Evolutionary conservation across 1,140 invertebrate species (phyloP), one percentile per base, ranked within the genome.

Genomic region (Saccostrea glomerata): DNA sequence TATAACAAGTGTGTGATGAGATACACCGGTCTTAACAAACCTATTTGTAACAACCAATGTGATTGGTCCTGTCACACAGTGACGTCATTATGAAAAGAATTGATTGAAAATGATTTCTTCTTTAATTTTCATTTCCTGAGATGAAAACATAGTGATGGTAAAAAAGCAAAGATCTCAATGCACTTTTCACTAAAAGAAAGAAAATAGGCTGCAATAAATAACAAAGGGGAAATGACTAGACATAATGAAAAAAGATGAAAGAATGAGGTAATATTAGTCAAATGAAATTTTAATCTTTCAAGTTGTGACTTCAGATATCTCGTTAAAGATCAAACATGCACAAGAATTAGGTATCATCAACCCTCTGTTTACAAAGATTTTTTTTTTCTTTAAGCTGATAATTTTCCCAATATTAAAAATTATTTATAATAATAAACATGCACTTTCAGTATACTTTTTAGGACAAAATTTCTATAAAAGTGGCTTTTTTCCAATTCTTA

Each of bases 31-130:
- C 47, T 47, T 86, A 23, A 66, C 17, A 55, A 58, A 82, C 54
- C 63, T 82, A 58, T 17, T 55, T 55, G 36, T 84, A 84, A 84
- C 82, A 84, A 56, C 82, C 40, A 84, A 55, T 84, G 40, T 56
- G 82, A 84, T 84, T 84, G 82, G 82, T 84, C 82, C 82, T 30
- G 82, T 84, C 82, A 77, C 70, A 77, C 7, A 15, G 70, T 77
- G 70, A 77, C 25, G 23, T 77, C 25, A 77, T 77, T 12, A 36
- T 77, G 70, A 63, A 63, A 17, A 77, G 25, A 77, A 77, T 11
- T 36, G 70, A 77, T 77, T 77, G 70, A 77, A 25, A 23, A 77
- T 77, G 23, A 36, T 77, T 25, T 15, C 12, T 77, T 77, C 70
- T 77, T 77, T 77, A 77, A 77, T 30, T 77, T 77, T 77, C 70